Conservation (phyloP, 2,113 vertebrate species). For the Phaetusa simplex region DNA sequence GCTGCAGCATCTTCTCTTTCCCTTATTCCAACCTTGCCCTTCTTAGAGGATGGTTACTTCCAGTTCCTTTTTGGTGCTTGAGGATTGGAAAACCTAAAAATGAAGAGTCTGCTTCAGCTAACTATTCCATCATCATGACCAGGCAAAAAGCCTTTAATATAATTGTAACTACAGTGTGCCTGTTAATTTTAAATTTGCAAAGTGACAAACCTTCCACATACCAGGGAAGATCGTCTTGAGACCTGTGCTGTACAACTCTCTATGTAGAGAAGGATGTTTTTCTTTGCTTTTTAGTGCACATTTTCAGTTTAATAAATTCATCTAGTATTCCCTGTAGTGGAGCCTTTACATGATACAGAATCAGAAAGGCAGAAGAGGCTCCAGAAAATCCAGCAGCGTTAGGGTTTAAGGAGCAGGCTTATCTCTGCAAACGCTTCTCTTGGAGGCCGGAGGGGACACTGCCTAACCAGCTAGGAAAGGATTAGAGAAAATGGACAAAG, state of each 20-base stretch:
- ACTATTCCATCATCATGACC: not conserved
- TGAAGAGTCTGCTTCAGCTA: not conserved
- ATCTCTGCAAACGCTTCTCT: not conserved
- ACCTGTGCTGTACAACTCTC: not conserved
- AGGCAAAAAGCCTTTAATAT: not conserved
- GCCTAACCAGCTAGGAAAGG: not conserved
- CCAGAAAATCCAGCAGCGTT: conserved; percentile 1
- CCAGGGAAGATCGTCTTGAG: not conserved
- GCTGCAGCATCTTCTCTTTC: not conserved
- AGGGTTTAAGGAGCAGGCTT: conserved; percentile 18
- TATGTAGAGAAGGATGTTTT: not conserved
- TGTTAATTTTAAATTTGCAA: not conserved
- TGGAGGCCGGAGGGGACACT: not conserved
- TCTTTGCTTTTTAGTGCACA: not conserved
- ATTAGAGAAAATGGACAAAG: not conserved
- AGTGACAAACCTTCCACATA: not conserved
- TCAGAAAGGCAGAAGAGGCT: conserved; percentile 52
- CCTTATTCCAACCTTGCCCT: not conserved
- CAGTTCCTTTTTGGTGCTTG: not conserved
- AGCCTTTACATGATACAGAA: not conserved
- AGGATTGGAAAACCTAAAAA: not conserved
- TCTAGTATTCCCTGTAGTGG: not conserved
- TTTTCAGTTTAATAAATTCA: not conserved
- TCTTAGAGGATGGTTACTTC: not conserved
- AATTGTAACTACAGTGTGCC: not conserved